Conservation (phyloP, 2,113 vertebrate species). For the Laticauda colubrina region DNA sequence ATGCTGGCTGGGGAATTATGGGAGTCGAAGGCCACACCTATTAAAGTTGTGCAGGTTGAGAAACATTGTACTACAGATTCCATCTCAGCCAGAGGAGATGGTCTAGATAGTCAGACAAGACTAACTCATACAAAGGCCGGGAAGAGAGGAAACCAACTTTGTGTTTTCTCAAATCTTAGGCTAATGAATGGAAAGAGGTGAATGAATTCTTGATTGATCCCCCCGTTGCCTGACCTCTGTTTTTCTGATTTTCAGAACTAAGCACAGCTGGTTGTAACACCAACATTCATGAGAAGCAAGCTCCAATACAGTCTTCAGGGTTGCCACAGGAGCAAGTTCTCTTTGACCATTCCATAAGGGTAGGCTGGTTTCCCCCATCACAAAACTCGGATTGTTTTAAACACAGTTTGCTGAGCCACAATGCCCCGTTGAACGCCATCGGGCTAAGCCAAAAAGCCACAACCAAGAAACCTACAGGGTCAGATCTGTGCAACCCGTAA, state of each 20-base stretch:
- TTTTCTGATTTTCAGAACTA: neutral
- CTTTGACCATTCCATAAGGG: neutral
- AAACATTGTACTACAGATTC: neutral
- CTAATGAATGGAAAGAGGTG: too few relatives aligned
- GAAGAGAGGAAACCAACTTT: neutral
- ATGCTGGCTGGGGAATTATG: neutral
- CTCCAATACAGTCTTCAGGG: neutral
- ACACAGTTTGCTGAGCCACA: neutral
- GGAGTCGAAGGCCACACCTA: neutral
- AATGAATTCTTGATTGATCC: neutral
- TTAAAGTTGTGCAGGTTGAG: too few relatives aligned
- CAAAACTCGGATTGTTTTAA: neutral
- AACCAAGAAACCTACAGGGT: neutral
- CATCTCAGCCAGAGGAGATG: neutral
- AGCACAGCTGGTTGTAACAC: neutral
- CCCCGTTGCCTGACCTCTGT: too few relatives aligned
- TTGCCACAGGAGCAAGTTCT: neutral
- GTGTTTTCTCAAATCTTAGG: neutral
- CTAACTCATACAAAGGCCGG: neutral
- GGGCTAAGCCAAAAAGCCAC: neutral
- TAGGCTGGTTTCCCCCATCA: neutral
- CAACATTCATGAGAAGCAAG: neutral
- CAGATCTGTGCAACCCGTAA: neutral
- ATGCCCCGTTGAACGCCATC: neutral
- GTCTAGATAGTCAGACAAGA: neutral